Conservation (phyloP, 2,797 vertebrate species). For the Periparus ater region DNA sequence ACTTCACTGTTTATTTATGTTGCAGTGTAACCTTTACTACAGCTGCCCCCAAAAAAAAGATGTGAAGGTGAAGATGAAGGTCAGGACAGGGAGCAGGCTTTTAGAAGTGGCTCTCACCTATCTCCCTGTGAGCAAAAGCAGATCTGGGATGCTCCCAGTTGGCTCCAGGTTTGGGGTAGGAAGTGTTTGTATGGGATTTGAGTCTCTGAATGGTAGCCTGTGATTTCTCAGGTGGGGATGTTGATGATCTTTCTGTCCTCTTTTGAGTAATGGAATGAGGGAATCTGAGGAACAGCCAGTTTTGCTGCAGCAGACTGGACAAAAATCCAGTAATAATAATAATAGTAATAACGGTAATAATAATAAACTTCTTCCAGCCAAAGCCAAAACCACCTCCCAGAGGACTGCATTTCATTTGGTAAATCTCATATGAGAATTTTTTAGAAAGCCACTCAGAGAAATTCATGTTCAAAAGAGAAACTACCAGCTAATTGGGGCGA, state of each 20-base stretch:
- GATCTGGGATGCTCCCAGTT: background rate
- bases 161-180: background rate
- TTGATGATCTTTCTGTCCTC: background rate
- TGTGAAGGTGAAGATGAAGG: background rate
- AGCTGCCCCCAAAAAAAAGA: background rate
- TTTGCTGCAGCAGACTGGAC: background rate
- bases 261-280: background rate
- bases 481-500: background rate
- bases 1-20: background rate
- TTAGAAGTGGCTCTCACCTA: background rate
- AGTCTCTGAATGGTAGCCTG: background rate
- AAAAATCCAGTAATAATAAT: background rate
- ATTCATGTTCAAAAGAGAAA: background rate
- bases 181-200: background rate
- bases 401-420: background rate
- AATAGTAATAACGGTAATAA: background rate
- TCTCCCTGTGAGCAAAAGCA: background rate
- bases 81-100: background rate
- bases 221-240: background rate
- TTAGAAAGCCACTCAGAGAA: background rate
- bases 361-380: background rate
- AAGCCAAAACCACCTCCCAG: background rate
- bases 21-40: background rate
- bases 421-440: background rate
- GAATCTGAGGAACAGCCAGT: background rate